These are phyloP conservation scores for Asteroscopus sphinx DNA, from an alignment of 2,888 invertebrate genomes.

Conservation along the genomic window DNA sequence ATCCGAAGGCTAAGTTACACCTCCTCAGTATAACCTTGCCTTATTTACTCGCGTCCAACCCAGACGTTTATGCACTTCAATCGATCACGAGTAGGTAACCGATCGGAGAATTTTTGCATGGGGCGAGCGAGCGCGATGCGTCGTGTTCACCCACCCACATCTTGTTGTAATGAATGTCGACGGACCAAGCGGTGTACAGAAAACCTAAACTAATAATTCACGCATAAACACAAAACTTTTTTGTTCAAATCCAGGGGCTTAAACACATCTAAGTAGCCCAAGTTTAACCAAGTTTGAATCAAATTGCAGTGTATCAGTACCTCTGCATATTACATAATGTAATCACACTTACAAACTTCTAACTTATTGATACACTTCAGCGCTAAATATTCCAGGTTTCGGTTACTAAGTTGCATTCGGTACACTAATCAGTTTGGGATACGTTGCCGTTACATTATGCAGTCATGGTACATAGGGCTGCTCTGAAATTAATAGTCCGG, in stretches of 20 bases:
- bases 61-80: slow-evolving; percentile 15
- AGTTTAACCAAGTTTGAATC: slow-evolving; percentile 7
- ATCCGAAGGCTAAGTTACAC: slow-evolving; percentile 17
- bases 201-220: too few relatives aligned
- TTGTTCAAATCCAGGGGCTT: too few relatives aligned
- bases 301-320: slow-evolving; percentile 27
- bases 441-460: slow-evolving; percentile 43
- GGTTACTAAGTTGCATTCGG: slow-evolving; percentile 43
- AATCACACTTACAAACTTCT: slow-evolving; percentile 46
- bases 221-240: too few relatives aligned
- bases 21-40: slow-evolving; percentile 14
- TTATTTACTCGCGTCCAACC: slow-evolving; percentile 28
- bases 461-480: slow-evolving; percentile 29
- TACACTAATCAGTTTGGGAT: slow-evolving; percentile 52
- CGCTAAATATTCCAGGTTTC: slow-evolving; percentile 38
- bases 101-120: too few relatives aligned
- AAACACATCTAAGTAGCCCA: too few relatives aligned
- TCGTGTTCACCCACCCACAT: too few relatives aligned
- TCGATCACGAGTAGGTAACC: slow-evolving; percentile 51
- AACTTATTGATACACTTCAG: slow-evolving; percentile 32
- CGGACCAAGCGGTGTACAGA: too few relatives aligned
- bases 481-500: background rate
- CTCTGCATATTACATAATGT: slow-evolving; percentile 30
- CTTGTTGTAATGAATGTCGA: too few relatives aligned
- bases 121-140: too few relatives aligned